These are phyloP conservation scores for Antheraea assamensis DNA, from an alignment of 2,888 invertebrate species.

Conservation along the genomic window DNA sequence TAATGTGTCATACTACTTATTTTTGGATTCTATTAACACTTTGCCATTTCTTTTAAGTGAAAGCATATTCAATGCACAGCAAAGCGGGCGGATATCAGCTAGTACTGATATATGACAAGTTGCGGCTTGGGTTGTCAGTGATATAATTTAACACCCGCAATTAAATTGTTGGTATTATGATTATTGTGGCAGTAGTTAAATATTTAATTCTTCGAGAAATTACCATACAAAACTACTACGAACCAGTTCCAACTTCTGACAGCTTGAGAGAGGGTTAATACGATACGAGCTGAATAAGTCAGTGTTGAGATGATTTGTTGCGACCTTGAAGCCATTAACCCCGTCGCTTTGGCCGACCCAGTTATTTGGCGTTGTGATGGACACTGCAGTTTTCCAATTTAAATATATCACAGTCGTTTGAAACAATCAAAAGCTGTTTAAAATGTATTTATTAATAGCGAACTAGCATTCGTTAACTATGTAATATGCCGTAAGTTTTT, in stretches of 20 bases:
- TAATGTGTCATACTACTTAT: too few relatives aligned
- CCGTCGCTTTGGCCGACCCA: slow-evolving; percentile 49
- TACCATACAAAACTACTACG: not conserved
- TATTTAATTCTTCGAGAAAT: not conserved
- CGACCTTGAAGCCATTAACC: slow-evolving; percentile 59
- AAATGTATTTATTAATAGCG: not conserved
- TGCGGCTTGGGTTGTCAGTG: not conserved
- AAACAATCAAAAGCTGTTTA: not conserved
- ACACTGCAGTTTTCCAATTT: slow-evolving; percentile 50
- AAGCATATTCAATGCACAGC: too few relatives aligned
- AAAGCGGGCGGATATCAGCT: not conserved
- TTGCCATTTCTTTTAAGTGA: too few relatives aligned
- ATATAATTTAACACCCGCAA: not conserved
- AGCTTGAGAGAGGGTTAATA: not conserved
- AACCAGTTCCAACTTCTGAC: slow-evolving; percentile 1
- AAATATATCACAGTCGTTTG: not conserved
- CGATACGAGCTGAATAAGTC: slow-evolving; percentile 20
- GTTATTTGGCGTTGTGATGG: slow-evolving; percentile 51
- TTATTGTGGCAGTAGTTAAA: not conserved
- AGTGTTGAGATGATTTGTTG: slow-evolving; percentile 31
- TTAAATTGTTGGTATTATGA: not conserved
- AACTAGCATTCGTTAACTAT: not conserved
- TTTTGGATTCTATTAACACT: too few relatives aligned
- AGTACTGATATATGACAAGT: not conserved
- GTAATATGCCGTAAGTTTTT: not conserved